A percentile compares a stretch with the other conserved stretches of the same genome.
Evolutionary conservation across 2,113 vertebrate species (phyloP).

Genomic region (Hippolais icterina): DNA sequence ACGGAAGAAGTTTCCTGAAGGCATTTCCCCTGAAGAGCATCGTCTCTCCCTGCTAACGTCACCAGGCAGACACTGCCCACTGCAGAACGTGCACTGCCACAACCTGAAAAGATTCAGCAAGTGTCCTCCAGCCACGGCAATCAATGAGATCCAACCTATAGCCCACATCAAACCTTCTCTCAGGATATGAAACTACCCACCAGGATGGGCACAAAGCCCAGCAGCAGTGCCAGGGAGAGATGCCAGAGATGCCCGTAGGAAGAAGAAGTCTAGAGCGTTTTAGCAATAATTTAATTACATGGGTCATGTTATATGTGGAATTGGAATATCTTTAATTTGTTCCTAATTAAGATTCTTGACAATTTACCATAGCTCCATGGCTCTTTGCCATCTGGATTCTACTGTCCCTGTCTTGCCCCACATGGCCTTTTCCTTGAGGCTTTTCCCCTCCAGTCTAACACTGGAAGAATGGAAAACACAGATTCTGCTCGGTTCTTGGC

Average conservation of each 20-base stretch:
- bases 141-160: not conserved
- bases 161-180: not conserved
- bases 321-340: not conserved
- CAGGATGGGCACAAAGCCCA: not conserved
- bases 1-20: not conserved
- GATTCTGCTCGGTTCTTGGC: not conserved
- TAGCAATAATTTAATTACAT: not conserved
- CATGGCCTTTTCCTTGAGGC: not conserved
- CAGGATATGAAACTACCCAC: not conserved
- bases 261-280: not conserved
- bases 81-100: not conserved
- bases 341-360: not conserved
- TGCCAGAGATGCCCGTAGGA: not conserved
- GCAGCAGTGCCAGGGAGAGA: not conserved
- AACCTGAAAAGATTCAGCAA: not conserved
- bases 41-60: accelerated
- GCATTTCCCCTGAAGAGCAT: not conserved
- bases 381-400: not conserved
- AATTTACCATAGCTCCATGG: not conserved
- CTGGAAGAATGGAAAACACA: not conserved
- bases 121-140: not conserved
- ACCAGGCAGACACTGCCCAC: accelerated
- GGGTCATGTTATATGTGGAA: not conserved
- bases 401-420: not conserved
- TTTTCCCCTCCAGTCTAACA: not conserved